Evolutionary conservation across 2,888 invertebrate species (phyloP), one percentile per base, ranked within the genome.

Genomic region (Rhodophaea formosa): DNA sequence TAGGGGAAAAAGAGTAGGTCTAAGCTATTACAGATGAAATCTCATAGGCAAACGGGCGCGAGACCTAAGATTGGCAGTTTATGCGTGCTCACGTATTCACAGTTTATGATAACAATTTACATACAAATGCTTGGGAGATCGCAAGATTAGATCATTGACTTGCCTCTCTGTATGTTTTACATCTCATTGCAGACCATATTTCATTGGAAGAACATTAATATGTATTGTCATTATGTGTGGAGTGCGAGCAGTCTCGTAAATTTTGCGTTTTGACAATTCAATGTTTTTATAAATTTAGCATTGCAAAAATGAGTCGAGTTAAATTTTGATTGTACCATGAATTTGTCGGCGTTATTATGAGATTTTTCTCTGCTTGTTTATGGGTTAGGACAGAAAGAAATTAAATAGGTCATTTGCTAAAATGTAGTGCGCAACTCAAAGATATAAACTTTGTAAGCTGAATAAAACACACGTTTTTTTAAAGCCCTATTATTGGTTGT

Each of bases 51-150:
- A n/a, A 39, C 12, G n/a, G 39, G 39, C 5, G 65, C 63, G 64
- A 74, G 80, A 79, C 88, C 85, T 86, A 65, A 72, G 70, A 80
- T 75, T 74, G 72, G 72, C 73, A 74, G 74, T 74, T 73, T 74
- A 79, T 79, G 77, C 76, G 74, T 75, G 68, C 71, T 77, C 75
- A 77, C 78, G 78, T 77, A 77, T 72, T 66, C 66, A 68, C 65
- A 75, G 77, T 80, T 80, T 82, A 80, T 82, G 77, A 80, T 78
- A 84, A 77, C 74, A 70, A 83, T 87, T 84, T 81, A 72, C 82
- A 84, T 85, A 74, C 70, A 77, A 80, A 82, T 81, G 69, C 68
- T 66, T 74, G 70, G 69, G 71, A 76, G 73, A 79, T 79, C 67
- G 62, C 66, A 74, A 65, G 65, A 73, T 67, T 42, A 43, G 29